Evolutionary conservation across 2,797 vertebrate genomes (phyloP).

Genomic region (Harpia harpyja): DNA sequence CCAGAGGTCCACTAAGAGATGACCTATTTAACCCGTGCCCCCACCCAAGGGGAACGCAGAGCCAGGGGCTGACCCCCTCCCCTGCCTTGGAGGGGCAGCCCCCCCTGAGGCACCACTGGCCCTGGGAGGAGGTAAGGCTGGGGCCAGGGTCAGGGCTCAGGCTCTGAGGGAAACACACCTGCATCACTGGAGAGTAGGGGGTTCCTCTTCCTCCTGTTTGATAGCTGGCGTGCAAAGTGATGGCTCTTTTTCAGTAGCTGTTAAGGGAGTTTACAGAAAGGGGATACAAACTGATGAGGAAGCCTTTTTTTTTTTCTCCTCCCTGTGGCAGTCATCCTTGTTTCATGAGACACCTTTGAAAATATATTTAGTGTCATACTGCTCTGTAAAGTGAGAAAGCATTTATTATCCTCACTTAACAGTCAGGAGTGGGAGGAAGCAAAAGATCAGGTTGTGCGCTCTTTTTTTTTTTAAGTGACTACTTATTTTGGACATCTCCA

Average conservation of each 20-base stretch:
- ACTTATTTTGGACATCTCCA: neutral
- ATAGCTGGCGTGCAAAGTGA: neutral
- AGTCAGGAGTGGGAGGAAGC: neutral
- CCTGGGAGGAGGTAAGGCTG: neutral
- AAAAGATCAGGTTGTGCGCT: neutral
- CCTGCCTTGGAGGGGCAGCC: neutral
- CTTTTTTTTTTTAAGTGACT: neutral
- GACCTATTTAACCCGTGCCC: neutral
- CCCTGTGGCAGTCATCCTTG: neutral
- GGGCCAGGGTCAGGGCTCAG: neutral
- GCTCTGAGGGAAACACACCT: neutral
- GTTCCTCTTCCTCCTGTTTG: neutral
- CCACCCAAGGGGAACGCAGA: neutral
- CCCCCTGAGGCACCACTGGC: neutral
- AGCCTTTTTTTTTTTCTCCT: neutral
- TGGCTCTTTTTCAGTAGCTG: neutral
- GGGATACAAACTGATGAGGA: neutral
- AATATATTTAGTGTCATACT: neutral
- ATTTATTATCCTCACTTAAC: slow-evolving; percentile 11
- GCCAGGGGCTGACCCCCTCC: neutral
- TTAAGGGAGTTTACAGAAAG: neutral
- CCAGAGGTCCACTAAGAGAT: neutral
- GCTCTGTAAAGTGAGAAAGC: slow-evolving; percentile 17
- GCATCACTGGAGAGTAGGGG: neutral
- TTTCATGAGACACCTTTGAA: slow-evolving; percentile 15